Evolutionary conservation across 2,888 invertebrate genomes (phyloP), one percentile per base, ranked within the genome.

Genomic region (Odontomyia ornata): DNA sequence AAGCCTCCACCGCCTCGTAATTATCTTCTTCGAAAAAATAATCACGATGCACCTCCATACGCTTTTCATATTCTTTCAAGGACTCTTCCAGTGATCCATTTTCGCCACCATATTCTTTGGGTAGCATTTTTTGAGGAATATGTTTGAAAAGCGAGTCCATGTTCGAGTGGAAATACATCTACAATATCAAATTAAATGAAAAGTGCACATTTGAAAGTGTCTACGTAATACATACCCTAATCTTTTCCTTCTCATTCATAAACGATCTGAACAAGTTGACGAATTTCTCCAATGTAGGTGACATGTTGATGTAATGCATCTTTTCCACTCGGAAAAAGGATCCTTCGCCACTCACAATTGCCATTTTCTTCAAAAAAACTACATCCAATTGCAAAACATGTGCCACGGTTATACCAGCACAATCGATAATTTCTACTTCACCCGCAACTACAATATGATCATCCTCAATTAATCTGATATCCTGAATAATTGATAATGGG

Each of bases 31-130:
- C 82, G 11, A 80, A 79, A n/a, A 84, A 81, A 69, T 81, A 83
- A 1, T 81, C 79, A 27, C 78, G 81, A 57, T 81, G 81, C 43
- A 64, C 76, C 5, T 81, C 23, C 60, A 84, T n/a, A 18, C 76
- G 67, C 77, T 79, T 76, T 28, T 82, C 83, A 79, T 82, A 82
- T 13, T 81, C 57, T 15, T 75, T 79, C 30, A 81, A 75, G 4
- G 81, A 75, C 52, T 73, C 75, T 2, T 67, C 46, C 9, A 89
- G 81, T 5, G 89, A 86, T 0, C 89, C 90, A 30, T 88, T 90
- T 18, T 86, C 86, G 5, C 92, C 92, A 18, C 92, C 92, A 80
- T 91, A 92, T 81, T 93, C 92, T 18, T 84, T 86, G 0, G 92
- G 92, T 62, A 92, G 83, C 75, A 89, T 85, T n/a, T 89, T 87